phyloP scores from a whole-genome alignment of 2,797 vertebrate species.

The Halcyon leucocephala region DNA sequence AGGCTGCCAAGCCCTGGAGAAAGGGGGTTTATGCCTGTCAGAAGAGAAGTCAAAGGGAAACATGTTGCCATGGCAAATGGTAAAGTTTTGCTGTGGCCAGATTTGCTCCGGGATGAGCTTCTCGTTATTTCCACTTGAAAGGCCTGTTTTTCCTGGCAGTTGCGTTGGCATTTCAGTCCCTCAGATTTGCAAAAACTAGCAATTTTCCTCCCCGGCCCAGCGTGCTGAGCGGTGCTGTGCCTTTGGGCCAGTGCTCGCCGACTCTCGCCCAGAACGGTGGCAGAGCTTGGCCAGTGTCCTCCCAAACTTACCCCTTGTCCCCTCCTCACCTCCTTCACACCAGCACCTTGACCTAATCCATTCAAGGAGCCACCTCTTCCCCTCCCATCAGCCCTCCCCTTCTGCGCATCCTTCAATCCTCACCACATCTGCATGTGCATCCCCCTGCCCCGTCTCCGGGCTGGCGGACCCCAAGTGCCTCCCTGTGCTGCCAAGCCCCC shows the following conservation, averaged over 20 bases:
- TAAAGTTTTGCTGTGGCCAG: background rate
- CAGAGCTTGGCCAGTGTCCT: background rate
- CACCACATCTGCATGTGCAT: background rate
- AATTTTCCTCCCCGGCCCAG: background rate
- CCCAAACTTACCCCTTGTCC: background rate
- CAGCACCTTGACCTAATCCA: background rate
- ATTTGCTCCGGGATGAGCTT: background rate
- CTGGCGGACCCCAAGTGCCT: background rate
- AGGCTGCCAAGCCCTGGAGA: background rate
- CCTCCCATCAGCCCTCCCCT: background rate
- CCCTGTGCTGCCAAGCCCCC: background rate
- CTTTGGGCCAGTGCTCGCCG: background rate
- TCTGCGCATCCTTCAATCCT: background rate
- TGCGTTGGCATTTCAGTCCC: background rate
- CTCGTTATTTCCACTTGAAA: slow-evolving; percentile 25
- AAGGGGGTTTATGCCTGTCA: background rate
- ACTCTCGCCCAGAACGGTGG: fast-evolving
- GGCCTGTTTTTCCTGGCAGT: slow-evolving; percentile 49
- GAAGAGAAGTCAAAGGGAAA: background rate
- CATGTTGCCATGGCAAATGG: background rate
- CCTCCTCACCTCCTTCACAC: background rate
- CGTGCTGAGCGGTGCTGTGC: background rate
- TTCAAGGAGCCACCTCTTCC: background rate
- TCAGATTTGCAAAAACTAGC: background rate
- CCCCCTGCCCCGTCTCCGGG: fast-evolving